Base-by-base conservation (phyloP, 2,113 vertebrate genomes). In the Ginglymostoma cirratum region DNA sequence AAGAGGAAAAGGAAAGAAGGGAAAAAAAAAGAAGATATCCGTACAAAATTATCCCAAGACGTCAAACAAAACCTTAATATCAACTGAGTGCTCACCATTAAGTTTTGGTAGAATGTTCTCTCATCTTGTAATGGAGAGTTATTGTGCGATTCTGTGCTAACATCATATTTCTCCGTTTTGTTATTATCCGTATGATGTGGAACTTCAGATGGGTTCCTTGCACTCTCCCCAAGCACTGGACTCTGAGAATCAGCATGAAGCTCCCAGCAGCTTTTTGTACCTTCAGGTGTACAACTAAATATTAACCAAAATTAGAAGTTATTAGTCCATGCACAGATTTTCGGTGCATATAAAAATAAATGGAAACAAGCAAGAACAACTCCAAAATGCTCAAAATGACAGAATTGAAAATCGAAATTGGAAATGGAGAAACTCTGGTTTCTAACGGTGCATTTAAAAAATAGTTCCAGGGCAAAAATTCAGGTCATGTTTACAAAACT, bases 41-140 rank as follows among this genome's bases (percentile, higher is more conserved):
- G 76, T 12, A 93, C 23, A 89, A 90, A 61, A n/a, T n/a, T 78
- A 14, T 30, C 76, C 3, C n/a, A 2, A n/a, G 21, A 42, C 38
- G 15, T 4, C 19, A 19, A 45, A 2, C 34, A 30, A 70, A 0
- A 86, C 61, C 72, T 61, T 65, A 70, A 67, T 94, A 83, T 34
- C 10, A 96, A 78, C 45, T 0, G 19, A 8, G 61, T 96, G 95
- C 96, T 97, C 97, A 99, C 98, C 97, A 98, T 96, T 70, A 98
- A 97, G 70, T 98, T 97, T 96, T 98, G 97, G 96, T 98, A 98
- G 97, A 98, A 97, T 95, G 97, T 98, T 96, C 98, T 98, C 69
- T 97, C 97, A 72, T 97, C 97, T 34, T 97, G 96, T 0, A 96
- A 89, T 5, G 94, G 96, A 90, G 96, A 97, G 21, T 96, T 96